Evolutionary conservation across 2,888 invertebrate species (phyloP).

Genomic region (Drosophila atripex): DNA sequence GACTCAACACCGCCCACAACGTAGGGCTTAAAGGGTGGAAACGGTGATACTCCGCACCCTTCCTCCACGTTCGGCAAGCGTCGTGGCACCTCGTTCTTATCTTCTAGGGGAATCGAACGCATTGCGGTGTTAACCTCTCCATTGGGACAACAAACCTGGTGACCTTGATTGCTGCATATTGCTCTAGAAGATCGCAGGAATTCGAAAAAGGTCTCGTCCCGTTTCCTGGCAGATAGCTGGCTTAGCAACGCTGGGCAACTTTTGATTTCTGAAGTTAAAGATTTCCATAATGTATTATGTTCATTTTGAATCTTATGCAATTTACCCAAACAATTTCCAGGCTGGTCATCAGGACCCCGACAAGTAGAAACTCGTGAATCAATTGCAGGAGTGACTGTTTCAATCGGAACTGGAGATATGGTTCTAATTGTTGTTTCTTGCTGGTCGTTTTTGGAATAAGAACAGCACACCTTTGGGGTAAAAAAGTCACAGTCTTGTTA

Average conservation of each 20-base stretch:
- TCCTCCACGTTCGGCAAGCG: constrained; percentile 82
- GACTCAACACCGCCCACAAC: constrained; percentile 89
- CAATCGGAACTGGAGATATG: constrained; percentile 30
- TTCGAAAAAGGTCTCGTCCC: constrained; percentile 65
- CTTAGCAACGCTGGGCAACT: constrained; percentile 67
- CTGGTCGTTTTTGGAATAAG: constrained; percentile 58
- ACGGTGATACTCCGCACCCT: constrained; percentile 86
- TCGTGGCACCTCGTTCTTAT: constrained; percentile 64
- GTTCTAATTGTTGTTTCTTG: constrained; percentile 37
- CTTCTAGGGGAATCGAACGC: constrained; percentile 19
- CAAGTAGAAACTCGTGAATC: constrained; percentile 55
- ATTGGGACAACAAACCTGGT: constrained; percentile 79
- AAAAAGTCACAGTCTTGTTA: constrained; percentile 9
- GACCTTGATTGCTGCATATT: constrained; percentile 65
- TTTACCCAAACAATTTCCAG: constrained; percentile 76
- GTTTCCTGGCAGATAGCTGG: constrained; percentile 61
- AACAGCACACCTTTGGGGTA: constrained; percentile 75
- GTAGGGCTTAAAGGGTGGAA: constrained; percentile 85
- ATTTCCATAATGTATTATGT: background rate
- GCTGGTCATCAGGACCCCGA: constrained; percentile 59
- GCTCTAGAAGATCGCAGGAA: constrained; percentile 75
- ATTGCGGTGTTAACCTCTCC: constrained; percentile 14
- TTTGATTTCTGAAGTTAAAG: constrained; percentile 60
- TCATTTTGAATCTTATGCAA: background rate
- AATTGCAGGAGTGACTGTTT: constrained; percentile 45